Percentiles rank a stretch among this genome's conserved stretches.
Conservation (phyloP, 2,797 vertebrate species). For the Cryptoblepharus egeriae region DNA sequence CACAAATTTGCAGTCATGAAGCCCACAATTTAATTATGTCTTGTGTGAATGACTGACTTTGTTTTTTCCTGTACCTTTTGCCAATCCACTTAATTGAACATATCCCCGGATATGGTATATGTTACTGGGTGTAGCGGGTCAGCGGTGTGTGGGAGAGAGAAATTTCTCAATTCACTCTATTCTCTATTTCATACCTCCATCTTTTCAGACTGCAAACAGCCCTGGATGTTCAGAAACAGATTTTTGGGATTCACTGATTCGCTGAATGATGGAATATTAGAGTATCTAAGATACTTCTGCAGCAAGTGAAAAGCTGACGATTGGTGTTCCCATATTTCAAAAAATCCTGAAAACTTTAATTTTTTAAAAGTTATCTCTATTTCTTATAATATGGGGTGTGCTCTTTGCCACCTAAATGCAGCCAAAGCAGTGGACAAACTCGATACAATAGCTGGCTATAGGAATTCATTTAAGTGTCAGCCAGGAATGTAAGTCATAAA, state of each 20-base stretch:
- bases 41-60: neutral
- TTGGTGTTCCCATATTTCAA: neutral
- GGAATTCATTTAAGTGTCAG: too few relatives aligned
- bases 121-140: neutral
- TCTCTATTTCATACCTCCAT: neutral
- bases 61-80: neutral
- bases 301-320: neutral
- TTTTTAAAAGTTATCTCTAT: too few relatives aligned
- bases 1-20: neutral
- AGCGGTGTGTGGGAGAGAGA: neutral
- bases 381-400: too few relatives aligned
- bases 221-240: neutral
- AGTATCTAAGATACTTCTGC: neutral
- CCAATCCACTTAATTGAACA: neutral
- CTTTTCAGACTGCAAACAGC: neutral
- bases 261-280: too few relatives aligned
- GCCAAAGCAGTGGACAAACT: too few relatives aligned
- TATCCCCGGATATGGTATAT: neutral
- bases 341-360: too few relatives aligned
- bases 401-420: too few relatives aligned
- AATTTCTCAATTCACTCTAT: neutral
- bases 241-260: neutral
- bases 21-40: neutral
- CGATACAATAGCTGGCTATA: too few relatives aligned
- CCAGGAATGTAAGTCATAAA: too few relatives aligned